Evolutionary conservation across 2,113 vertebrate species (phyloP).

Genomic region (Lepus americanus): DNA sequence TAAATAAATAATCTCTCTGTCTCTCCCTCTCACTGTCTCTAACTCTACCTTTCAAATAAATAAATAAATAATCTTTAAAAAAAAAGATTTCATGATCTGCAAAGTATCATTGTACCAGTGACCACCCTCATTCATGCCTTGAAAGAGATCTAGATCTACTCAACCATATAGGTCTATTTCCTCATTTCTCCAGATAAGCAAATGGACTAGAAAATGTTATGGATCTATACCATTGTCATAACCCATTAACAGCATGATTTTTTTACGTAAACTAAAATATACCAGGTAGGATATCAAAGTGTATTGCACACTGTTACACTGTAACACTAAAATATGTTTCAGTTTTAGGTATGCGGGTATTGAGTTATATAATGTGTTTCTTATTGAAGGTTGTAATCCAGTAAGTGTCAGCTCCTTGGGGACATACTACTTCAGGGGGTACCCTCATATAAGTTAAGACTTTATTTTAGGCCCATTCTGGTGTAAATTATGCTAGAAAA

Average conservation of each 20-base stretch:
- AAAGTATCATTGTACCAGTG: background rate
- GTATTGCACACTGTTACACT: background rate
- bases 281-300: background rate
- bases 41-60: too few species aligned
- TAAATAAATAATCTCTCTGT: too few species aligned
- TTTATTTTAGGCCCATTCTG: background rate
- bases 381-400: background rate
- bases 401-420: background rate
- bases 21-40: too few species aligned
- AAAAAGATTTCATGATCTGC: background rate
- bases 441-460: background rate
- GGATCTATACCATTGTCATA: accelerated
- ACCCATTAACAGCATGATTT: background rate
- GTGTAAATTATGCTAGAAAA: background rate
- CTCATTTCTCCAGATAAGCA: background rate
- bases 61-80: too few species aligned
- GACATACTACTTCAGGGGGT: background rate
- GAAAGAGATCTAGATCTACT: background rate
- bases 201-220: background rate
- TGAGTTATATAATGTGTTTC: background rate
- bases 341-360: background rate
- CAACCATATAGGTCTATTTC: background rate
- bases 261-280: background rate
- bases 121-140: background rate
- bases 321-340: background rate